A percentile compares a stretch with the other conserved stretches of the same genome.
Conservation (phyloP, 2,888 invertebrate genomes). For the Luperina nickerlii region DNA sequence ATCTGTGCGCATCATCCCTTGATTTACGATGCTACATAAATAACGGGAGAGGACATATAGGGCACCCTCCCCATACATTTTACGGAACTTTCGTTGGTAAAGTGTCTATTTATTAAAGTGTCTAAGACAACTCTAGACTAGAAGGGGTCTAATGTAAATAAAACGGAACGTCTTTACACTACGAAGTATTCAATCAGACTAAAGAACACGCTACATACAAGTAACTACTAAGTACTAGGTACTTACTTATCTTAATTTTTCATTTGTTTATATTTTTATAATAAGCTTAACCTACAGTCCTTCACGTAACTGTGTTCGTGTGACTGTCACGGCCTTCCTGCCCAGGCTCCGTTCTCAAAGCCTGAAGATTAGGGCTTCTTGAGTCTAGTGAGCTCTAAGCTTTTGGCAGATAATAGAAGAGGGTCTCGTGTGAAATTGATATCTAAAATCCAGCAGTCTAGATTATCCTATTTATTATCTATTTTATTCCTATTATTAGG, state of each 20-base stretch:
- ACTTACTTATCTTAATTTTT: too few relatives aligned
- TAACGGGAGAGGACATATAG: slow-evolving; percentile 48
- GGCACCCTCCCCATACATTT: slow-evolving; percentile 26
- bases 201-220: too few relatives aligned
- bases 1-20: slow-evolving; percentile 64
- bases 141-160: not conserved
- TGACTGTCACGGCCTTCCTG: too few relatives aligned
- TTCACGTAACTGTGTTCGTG: too few relatives aligned
- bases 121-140: not conserved
- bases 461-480: not conserved
- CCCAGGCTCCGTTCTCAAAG: too few relatives aligned
- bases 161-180: too few relatives aligned
- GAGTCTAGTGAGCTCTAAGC: slow-evolving; percentile 19
- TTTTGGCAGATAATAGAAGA: slow-evolving; percentile 9
- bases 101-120: slow-evolving; percentile 47
- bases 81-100: slow-evolving; percentile 41
- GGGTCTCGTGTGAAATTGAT: not conserved
- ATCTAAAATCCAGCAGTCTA: not conserved
- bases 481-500: too few relatives aligned
- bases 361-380: slow-evolving; percentile 22
- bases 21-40: slow-evolving; percentile 63
- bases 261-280: too few relatives aligned
- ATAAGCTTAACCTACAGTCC: too few relatives aligned
- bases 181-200: too few relatives aligned
- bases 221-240: too few relatives aligned